Evolutionary conservation across 2,797 vertebrate species (phyloP), one percentile per base, ranked within the genome.

Genomic region (Pantherophis vulpinus): DNA sequence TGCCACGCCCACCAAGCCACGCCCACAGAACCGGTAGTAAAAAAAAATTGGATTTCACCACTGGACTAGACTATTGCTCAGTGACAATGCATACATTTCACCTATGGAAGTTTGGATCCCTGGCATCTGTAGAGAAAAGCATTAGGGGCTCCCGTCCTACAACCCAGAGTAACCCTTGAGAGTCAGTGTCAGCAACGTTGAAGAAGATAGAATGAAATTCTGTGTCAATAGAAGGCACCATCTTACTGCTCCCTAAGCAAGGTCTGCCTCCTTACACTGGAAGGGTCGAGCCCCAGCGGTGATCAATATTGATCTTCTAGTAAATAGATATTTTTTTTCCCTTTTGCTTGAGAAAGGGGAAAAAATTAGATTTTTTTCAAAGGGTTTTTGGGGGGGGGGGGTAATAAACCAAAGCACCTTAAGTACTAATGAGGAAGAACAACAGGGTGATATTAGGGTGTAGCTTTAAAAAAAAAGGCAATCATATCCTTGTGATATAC

Each of bases 361-460:
- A 87, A 10, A 9, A 23, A 42, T 10, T 9, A 23, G 42, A 58
- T 79, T 66, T 66, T 94, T 70, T 18, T 51, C 96, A 90, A 42
- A 79, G 90, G 91, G 0, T 4, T 47, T 87, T 90, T 93, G 4
- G 1, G 4, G 79, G 42, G 1, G 4, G 79, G 42, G 74, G 2
- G 2, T 1, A 4, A n/a, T 91, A 63, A 54, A 55, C 61, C 95
- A 93, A 7, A 90, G 92, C 93, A 91, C 96, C 92, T 11, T 97
- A 96, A 97, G 97, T 96, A 96, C 97, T 97, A 97, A 96, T 96
- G 96, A 88, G 92, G 96, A 97, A 96, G 96, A 98, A 97, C 94
- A 96, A 97, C 97, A 95, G 97, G 97, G 98, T 98, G 97, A 98
- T 97, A 97, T 96, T 98, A 97, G 97, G 97, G 97, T 97, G 97